Evolutionary conservation across 92 coral and sea anemone species (phyloP).

Genomic region (Blastomussa wellsi): DNA sequence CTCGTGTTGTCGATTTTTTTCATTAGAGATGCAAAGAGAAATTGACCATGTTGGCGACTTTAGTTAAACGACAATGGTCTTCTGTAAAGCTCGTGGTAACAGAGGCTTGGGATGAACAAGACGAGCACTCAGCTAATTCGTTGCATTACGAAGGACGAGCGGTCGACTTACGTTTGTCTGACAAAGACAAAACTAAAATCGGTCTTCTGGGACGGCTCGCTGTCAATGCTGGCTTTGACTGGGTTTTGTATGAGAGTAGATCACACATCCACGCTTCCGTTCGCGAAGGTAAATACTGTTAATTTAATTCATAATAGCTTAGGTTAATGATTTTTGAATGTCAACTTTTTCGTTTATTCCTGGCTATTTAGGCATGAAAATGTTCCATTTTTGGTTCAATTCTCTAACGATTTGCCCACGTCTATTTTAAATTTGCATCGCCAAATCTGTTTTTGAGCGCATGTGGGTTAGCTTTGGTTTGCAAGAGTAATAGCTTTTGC

Average conservation of each 20-base stretch:
- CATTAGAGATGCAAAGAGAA: conserved; percentile 89
- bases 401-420: neutral
- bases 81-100: conserved; percentile 81
- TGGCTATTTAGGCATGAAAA: neutral
- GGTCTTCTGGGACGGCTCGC: conserved; percentile 90
- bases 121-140: conserved; percentile 66
- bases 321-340: conserved; percentile 3
- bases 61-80: conserved; percentile 81
- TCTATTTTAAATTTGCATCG: neutral
- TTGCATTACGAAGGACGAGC: conserved; percentile 99
- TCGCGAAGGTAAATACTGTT: conserved; percentile 77
- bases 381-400: neutral
- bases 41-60: conserved; percentile 67
- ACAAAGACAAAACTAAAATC: conserved; percentile 71
- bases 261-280: conserved; percentile 94
- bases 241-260: conserved; percentile 78
- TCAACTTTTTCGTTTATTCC: neutral
- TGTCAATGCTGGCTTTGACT: conserved; percentile 92
- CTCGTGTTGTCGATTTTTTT: conserved; percentile 37
- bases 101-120: conserved; percentile 93
- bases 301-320: conserved; percentile 22
- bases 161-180: conserved; percentile 95
- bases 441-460: neutral
- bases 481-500: conserved; percentile 35
- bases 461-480: conserved; percentile 28